Evolutionary conservation across 1,140 invertebrate genomes (phyloP).

Genomic region (Camponotus vicinus): DNA sequence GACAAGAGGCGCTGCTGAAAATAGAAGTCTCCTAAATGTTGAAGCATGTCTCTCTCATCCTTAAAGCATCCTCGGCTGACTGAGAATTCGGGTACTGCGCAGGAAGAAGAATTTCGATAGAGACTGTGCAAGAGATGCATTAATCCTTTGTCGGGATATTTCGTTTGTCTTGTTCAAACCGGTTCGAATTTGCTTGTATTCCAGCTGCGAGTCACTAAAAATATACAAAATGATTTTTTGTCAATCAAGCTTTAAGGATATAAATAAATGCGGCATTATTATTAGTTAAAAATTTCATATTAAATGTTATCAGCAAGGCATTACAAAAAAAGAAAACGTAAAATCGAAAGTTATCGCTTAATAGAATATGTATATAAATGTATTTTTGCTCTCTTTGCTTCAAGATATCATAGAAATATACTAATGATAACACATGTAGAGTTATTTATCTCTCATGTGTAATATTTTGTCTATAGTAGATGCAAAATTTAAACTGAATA

Average conservation of each 20-base stretch:
- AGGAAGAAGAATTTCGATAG: slow-evolving; percentile 10
- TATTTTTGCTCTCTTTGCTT: no score
- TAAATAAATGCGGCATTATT: not conserved
- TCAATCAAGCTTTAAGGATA: no score
- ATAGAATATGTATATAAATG: no score
- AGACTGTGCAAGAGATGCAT: not conserved
- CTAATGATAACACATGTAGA: not conserved
- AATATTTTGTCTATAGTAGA: not conserved
- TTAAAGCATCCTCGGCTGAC: not conserved
- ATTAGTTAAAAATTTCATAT: not conserved
- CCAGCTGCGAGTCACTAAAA: no score
- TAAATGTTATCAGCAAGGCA: no score
- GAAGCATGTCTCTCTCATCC: slow-evolving; percentile 43
- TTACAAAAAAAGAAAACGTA: no score
- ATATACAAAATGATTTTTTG: no score
- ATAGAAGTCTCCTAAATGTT: slow-evolving; percentile 71
- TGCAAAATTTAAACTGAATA: not conserved
- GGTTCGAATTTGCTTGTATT: not conserved
- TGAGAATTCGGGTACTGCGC: slow-evolving; percentile 10
- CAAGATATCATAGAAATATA: no score
- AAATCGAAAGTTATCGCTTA: no score
- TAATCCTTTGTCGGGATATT: not conserved
- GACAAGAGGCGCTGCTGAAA: slow-evolving; percentile 65
- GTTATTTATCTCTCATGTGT: slow-evolving; percentile 12
- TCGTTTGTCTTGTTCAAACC: not conserved